Base-by-base conservation (phyloP, 2,888 invertebrate species). In the Eustalomyia histrio region DNA sequence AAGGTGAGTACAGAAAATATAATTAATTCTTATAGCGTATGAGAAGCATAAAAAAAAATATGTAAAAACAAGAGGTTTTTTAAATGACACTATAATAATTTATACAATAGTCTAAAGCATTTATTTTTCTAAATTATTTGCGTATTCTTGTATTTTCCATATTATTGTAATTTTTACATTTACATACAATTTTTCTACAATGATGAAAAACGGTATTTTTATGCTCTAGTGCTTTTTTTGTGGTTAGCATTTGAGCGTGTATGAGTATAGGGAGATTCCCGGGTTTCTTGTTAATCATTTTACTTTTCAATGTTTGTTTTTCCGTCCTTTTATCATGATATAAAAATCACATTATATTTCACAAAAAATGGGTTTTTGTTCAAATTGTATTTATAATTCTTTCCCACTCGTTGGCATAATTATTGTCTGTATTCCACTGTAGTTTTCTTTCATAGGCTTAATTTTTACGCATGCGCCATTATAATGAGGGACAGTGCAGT, bases 401-500 rank as follows among this genome's bases (percentile, higher is more conserved):
- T 35, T 14, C 24, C 18, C 29, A 1, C 8, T 64, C 10, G 10
- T 14, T 79, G 3, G 5, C 5, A 29, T 29, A 1, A 6, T 29
- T 47, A 43, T 63, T 61, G 58, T 67, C 75, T 76, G 67, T 80
- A 67, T 63, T 75, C 53, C 9, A 61, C 64, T 64, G 43, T 52
- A 35, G 33, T 33, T 61, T 68, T 52, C 57, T 67, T 52, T 65
- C 18, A 17, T 67, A 12, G 24, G 47, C 10, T 39, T 6, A 55
- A 53, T 72, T 80, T 74, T 65, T 68, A 68, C 80, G 80, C 80
- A 72, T 76, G 80, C 68, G 63, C 73, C 53, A 55, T 21, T 33
- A 39, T 17, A 79, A 79, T 52, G 73, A 63, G 73, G 73, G 61
- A 61, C 76, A 73, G 68, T 53, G 68, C 53, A 72, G 80, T 47